Base-by-base conservation (phyloP, 2,797 vertebrate species). In the Chromis chromis region DNA sequence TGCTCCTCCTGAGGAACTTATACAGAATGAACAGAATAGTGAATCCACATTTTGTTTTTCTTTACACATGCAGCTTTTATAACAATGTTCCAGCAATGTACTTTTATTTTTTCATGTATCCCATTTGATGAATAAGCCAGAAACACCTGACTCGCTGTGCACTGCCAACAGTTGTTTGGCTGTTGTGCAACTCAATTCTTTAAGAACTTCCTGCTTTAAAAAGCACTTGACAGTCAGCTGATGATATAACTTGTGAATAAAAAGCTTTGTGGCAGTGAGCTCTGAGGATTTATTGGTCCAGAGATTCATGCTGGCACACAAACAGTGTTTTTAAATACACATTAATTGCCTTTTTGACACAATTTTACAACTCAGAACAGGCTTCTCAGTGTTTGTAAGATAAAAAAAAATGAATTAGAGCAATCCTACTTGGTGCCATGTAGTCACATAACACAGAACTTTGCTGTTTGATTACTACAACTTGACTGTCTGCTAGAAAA, bases 231-330 rank as follows among this genome's bases (percentile, higher is more conserved):
- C 21, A 1, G 17, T 21, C 39, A 10, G 55, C 13, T 49, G 28
- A 42, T 44, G 25, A 54, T 17, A 54, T 6, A 62, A 65, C n/a
- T 6, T 75, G 27, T 58, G 6, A 59, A 42, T 12, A 16, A 31
- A 4, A 1, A 54, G 59, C 58, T 76, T 60, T 57, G 33, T 28
- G 28, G 3, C 24, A 70, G n/a, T 25, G 9, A 6, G 21, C 53
- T 61, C 17, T 24, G n/a, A 33, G 19, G 17, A 54, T 55, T 62
- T 58, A 17, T 28, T 33, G 0, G 1, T 13, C 31, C 46, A 63
- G 44, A 36, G 33, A 36, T 36, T 11, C 33, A 36, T 36, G 33
- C 33, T 11, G 33, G 9, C 33, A 36, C 33, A 36, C 10, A 11
- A 36, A 36, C 33, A 36, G 31, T 31, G 31, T 31, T 31, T 31